Percentiles rank a stretch among this genome's conserved stretches.
Evolutionary conservation across 1,140 invertebrate species (phyloP).

Genomic region (Gonioctena quinquepunctata): DNA sequence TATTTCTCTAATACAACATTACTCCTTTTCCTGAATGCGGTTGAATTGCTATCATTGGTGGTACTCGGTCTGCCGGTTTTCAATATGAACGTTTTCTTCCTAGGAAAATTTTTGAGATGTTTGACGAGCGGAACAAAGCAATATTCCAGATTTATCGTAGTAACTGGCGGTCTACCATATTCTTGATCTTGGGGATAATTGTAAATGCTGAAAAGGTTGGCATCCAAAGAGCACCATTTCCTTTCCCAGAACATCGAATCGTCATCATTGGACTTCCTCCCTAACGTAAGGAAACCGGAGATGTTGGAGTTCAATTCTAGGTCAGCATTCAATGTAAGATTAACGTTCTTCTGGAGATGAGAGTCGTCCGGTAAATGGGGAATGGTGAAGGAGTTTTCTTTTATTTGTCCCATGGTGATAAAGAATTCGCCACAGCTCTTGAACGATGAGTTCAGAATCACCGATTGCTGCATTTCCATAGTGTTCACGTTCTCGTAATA

Average conservation of each 20-base stretch:
- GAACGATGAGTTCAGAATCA: slow-evolving; percentile 23
- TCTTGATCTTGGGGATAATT: slow-evolving; percentile 24
- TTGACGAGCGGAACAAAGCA: slow-evolving; percentile 17
- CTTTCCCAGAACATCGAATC: slow-evolving; percentile 19
- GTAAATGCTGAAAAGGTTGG: slow-evolving; percentile 15
- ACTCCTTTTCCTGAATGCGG: background rate
- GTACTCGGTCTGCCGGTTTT: slow-evolving; percentile 14
- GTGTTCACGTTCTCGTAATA: slow-evolving; percentile 26
- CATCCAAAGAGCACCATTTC: slow-evolving; percentile 25
- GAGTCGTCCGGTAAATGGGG: background rate
- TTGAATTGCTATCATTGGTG: background rate
- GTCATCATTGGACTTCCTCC: background rate
- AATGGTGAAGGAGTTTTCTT: background rate
- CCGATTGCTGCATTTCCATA: slow-evolving; percentile 11
- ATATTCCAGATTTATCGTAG: slow-evolving; percentile 21
- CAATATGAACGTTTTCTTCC: slow-evolving; percentile 16
- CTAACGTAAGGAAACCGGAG: slow-evolving; percentile 26
- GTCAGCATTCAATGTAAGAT: slow-evolving; percentile 13
- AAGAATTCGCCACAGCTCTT: slow-evolving; percentile 19
- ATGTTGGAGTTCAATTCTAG: background rate
- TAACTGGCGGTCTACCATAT: slow-evolving; percentile 14
- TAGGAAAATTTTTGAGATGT: slow-evolving; percentile 16
- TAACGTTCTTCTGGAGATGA: background rate
- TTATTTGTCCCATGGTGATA: slow-evolving; percentile 14
- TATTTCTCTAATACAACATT: background rate